These are phyloP conservation scores for Bombus cullumanus DNA, from an alignment of 1,140 invertebrate genomes.

Conservation along the genomic window DNA sequence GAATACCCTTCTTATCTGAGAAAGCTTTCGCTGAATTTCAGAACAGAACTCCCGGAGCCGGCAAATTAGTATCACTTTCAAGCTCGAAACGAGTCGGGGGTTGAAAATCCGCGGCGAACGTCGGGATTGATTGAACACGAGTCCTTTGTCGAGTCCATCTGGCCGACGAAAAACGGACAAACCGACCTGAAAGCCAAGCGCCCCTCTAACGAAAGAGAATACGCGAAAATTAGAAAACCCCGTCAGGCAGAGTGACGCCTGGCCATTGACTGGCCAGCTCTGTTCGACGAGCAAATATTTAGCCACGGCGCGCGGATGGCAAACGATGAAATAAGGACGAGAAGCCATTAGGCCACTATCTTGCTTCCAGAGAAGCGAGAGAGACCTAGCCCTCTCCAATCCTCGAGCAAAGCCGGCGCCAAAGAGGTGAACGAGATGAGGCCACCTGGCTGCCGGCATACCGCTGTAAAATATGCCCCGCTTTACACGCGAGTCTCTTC, in stretches of 20 bases:
- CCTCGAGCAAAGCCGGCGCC: slow-evolving; percentile 21
- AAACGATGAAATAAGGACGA: slow-evolving; percentile 59
- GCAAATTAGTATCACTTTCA: background rate
- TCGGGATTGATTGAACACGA: slow-evolving; percentile 3
- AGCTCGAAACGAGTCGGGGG: background rate
- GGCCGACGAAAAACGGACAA: background rate
- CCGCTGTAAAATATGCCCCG: slow-evolving; percentile 52
- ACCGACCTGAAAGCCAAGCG: background rate
- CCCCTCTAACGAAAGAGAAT: slow-evolving; percentile 21
- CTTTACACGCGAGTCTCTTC: slow-evolving; percentile 46
- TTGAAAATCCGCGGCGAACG: background rate
- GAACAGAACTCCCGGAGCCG: background rate
- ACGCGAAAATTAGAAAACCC: slow-evolving; percentile 34
- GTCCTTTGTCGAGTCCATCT: background rate
- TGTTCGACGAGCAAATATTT: slow-evolving; percentile 52
- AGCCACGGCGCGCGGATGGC: slow-evolving; percentile 24
- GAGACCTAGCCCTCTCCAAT: slow-evolving; percentile 28
- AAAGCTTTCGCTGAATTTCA: background rate
- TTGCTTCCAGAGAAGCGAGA: slow-evolving; percentile 42
- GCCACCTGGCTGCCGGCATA: slow-evolving; percentile 30
- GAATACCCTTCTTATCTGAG: background rate
- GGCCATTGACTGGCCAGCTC: slow-evolving; percentile 10
- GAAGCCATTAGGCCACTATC: slow-evolving; percentile 57
- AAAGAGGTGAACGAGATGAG: slow-evolving; percentile 43
- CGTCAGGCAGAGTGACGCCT: slow-evolving; percentile 7